phyloP scores from a whole-genome alignment of 2,888 invertebrate genomes.

The Hypomecis punctinalis region DNA sequence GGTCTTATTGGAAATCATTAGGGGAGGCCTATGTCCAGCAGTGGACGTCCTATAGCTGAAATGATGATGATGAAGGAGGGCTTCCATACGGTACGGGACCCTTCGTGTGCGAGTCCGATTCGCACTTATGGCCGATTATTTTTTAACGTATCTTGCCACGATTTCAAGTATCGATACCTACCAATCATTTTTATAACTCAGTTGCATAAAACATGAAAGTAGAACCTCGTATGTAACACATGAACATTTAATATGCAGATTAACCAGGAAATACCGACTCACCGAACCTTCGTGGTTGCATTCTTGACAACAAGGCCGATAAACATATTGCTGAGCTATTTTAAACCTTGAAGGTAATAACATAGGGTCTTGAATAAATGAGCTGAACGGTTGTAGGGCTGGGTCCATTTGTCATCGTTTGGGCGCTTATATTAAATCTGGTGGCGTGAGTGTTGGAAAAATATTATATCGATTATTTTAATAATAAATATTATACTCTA shows the following conservation, averaged over 20 bases:
- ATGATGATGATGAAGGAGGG: too few species aligned
- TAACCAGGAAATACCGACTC: conserved; percentile 18
- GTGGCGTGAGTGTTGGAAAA: conserved; percentile 24
- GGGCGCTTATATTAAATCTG: conserved; percentile 24
- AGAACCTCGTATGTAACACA: background rate
- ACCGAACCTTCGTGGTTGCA: conserved; percentile 20
- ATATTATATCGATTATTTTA: background rate
- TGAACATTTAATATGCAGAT: conserved; percentile 15
- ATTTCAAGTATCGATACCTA: too few species aligned
- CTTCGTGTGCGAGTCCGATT: too few species aligned
- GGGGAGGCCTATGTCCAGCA: too few species aligned
- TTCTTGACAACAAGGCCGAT: conserved; percentile 15
- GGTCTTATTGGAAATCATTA: too few species aligned
- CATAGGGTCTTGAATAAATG: conserved; percentile 16
- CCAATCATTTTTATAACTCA: too few species aligned
- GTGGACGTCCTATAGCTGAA: too few species aligned
- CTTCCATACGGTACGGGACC: too few species aligned
- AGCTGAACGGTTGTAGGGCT: conserved; percentile 5
- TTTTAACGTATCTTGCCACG: too few species aligned
- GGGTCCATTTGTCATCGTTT: conserved; percentile 39
- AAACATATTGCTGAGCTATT: conserved; percentile 1
- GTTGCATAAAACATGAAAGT: conserved; percentile 2
- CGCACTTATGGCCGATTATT: too few species aligned
- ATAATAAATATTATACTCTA: too few species aligned
- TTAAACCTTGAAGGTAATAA: background rate